Percentiles rank a stretch among this genome's conserved stretches.
These are phyloP conservation scores for Chironomus tepperi DNA, from an alignment of 1,140 invertebrate species.

Conservation along the genomic window DNA sequence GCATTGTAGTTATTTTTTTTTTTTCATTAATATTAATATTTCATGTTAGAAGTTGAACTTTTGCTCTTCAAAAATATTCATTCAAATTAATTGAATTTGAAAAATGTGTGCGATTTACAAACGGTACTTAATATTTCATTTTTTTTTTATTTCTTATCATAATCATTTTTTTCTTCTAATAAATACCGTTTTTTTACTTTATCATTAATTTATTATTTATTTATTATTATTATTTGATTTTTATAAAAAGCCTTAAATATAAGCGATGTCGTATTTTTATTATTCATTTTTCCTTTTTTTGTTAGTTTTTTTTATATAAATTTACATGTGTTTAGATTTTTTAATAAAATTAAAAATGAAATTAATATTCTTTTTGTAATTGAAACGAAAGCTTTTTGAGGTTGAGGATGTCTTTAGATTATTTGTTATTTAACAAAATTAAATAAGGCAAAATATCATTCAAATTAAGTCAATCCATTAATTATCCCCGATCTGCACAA, in stretches of 20 bases:
- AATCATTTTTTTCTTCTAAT: constrained; percentile 8
- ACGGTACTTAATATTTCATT: constrained; percentile 10
- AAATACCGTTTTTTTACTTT: background rate
- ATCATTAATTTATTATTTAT: no score
- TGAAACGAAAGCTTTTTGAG: no score
- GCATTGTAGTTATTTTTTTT: background rate
- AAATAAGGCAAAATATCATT: no score
- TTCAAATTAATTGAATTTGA: constrained; percentile 9
- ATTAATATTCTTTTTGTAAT: background rate
- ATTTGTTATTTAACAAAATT: no score
- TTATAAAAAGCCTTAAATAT: constrained; percentile 16
- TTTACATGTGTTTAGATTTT: background rate
- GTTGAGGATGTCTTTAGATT: no score
- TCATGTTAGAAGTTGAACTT: constrained; percentile 12
- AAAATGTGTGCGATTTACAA: constrained; percentile 13
- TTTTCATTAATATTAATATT: constrained; percentile 7
- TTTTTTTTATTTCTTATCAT: background rate
- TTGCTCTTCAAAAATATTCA: constrained; percentile 13
- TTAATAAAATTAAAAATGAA: background rate
- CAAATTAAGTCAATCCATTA: no score
- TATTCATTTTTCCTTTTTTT: background rate
- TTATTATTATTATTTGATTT: constrained; percentile 13
- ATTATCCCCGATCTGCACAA: no score
- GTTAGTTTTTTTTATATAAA: background rate
- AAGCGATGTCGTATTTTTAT: constrained; percentile 21